Evolutionary conservation across 2,113 vertebrate genomes (phyloP).

Genomic region (Hemicordylus capensis): DNA sequence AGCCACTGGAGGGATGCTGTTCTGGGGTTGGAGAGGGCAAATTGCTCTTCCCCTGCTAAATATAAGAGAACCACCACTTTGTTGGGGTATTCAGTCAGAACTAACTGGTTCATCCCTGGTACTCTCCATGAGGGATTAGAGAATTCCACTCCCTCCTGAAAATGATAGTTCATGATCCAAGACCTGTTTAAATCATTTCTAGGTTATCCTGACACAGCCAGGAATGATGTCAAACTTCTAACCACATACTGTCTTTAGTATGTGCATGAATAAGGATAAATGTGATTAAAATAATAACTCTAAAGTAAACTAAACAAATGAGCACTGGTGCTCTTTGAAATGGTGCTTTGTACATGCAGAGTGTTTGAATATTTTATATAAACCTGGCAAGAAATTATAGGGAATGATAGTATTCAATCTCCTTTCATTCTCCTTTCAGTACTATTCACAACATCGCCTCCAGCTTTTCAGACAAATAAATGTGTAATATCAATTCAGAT

Average conservation of each 20-base stretch:
- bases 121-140: not conserved
- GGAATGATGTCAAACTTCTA: not conserved
- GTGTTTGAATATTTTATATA: constrained; percentile 1
- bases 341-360: not conserved
- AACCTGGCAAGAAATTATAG: not conserved
- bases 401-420: not conserved
- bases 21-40: too few species aligned
- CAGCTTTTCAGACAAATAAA: constrained; percentile 27
- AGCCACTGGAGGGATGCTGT: too few species aligned
- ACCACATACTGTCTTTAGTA: not conserved
- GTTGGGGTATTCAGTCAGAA: not conserved
- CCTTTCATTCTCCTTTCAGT: not conserved
- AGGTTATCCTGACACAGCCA: not conserved
- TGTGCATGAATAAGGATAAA: not conserved
- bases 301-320: constrained; percentile 10
- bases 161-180: not conserved
- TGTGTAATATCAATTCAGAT: constrained; percentile 39
- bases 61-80: too few species aligned
- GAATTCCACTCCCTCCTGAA: not conserved
- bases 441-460: constrained; percentile 23
- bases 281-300: not conserved
- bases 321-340: not conserved
- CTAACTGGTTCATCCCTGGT: not conserved
- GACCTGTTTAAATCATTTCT: not conserved
- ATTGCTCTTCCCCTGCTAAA: too few species aligned